Conservation (phyloP, 92 coral and sea anemone species). For the Porites evermanni region DNA sequence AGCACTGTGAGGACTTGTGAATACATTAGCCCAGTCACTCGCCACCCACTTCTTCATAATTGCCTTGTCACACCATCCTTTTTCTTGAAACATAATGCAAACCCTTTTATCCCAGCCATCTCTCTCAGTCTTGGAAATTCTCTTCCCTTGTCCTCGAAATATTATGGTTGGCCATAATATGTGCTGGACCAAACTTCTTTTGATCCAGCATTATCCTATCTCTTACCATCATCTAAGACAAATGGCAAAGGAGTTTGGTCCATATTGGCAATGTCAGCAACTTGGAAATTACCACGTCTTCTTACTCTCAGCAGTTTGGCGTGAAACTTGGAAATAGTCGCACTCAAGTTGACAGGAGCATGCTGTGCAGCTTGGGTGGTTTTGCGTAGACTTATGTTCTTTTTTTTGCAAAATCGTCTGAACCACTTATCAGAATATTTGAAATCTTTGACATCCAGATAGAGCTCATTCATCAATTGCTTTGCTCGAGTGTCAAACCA, state of each 20-base stretch:
- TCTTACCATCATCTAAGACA: constrained; percentile 47
- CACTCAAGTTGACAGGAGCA: constrained; percentile 18
- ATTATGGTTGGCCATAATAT: constrained; percentile 18
- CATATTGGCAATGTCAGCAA: constrained; percentile 39
- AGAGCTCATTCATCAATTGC: not conserved
- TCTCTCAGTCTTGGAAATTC: constrained; percentile 13
- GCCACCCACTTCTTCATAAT: constrained; percentile 45
- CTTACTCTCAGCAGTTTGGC: constrained; percentile 1
- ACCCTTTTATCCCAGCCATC: constrained; percentile 34
- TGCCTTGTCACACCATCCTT: constrained; percentile 43
- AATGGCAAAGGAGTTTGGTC: constrained; percentile 46
- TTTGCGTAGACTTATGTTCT: constrained; percentile 1
- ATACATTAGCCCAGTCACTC: constrained; percentile 43
- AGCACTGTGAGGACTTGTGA: constrained; percentile 35
- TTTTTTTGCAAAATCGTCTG: not conserved
- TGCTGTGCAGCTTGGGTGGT: constrained; percentile 31
- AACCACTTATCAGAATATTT: not conserved
- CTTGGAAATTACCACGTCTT: constrained; percentile 26
- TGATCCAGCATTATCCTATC: constrained; percentile 21
- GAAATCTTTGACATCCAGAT: not conserved
- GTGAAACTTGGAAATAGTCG: constrained; percentile 1
- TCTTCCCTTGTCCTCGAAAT: constrained; percentile 33
- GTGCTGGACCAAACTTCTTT: constrained; percentile 34
- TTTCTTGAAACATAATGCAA: constrained; percentile 28
- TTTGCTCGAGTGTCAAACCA: not conserved